These are phyloP conservation scores for Drosophila rhopaloa DNA, from an alignment of 1,140 invertebrate species.

Conservation along the genomic window DNA sequence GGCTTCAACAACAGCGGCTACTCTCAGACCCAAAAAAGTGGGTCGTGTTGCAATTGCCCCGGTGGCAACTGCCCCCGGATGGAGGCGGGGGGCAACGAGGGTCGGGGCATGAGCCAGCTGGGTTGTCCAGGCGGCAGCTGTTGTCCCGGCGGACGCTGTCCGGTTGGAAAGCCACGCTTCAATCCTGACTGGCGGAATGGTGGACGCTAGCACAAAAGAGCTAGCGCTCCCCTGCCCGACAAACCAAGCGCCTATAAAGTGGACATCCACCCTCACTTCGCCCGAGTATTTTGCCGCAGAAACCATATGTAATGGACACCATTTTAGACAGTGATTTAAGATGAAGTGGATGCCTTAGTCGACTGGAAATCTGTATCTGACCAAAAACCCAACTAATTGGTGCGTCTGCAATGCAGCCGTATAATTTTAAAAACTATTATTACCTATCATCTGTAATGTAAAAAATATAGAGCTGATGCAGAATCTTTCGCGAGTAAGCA, in stretches of 20 bases:
- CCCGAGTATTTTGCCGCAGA: background rate
- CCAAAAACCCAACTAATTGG: too few relatives aligned
- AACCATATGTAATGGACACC: background rate
- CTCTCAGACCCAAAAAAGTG: slow-evolving; percentile 3
- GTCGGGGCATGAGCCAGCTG: slow-evolving; percentile 1
- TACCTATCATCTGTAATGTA: too few relatives aligned
- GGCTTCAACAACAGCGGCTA: slow-evolving; percentile 1
- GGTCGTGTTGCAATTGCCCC: slow-evolving; percentile 21
- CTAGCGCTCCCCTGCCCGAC: slow-evolving; percentile 13
- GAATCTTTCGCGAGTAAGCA: too few relatives aligned
- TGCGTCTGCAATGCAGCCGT: too few relatives aligned
- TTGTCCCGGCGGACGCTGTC: slow-evolving; percentile 42
- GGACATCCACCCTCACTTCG: too few relatives aligned
- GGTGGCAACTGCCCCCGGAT: slow-evolving; percentile 34
- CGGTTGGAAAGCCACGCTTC: background rate
- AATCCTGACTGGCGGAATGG: slow-evolving; percentile 12
- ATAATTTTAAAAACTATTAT: too few relatives aligned
- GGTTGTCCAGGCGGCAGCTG: slow-evolving; percentile 39
- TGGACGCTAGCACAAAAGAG: slow-evolving; percentile 45
- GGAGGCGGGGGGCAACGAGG: background rate
- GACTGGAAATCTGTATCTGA: background rate
- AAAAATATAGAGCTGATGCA: too few relatives aligned
- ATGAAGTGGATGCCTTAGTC: background rate
- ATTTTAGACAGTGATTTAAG: too few relatives aligned
- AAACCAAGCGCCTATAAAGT: background rate